Base-by-base conservation (phyloP, 1,140 invertebrate species). In the Drosophila nikananu region DNA sequence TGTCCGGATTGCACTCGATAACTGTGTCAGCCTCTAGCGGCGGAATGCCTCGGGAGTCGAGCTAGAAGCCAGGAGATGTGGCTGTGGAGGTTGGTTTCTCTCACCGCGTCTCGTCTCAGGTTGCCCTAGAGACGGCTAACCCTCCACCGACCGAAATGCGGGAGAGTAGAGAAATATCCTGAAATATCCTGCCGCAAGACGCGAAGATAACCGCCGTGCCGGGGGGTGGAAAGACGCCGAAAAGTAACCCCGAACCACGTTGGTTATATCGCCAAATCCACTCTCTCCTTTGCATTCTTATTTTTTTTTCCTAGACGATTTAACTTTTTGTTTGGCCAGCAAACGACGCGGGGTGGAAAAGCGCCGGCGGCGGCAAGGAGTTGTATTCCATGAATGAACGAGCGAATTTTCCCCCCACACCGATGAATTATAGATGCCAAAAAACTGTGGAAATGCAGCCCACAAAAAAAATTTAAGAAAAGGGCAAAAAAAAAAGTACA, bases 1-100 rank as follows among this genome's bases (percentile, higher is more conserved):
- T 86, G 82, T 79, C 67, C 79, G 91, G 80, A 92, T 90, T 92
- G 84, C 91, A 92, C 84, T 87, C 86, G 79, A 91, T 91, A 92
- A 92, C 91, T 92, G 91, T 92, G 91, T 92, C 91, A 92, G 76
- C 49, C 64, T 72, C 54, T 62, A 80, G 77, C 83, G 55, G 54
- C 64, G 87, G 86, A 91, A 91, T 91, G 71, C 83, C 75, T 67
- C 48, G 39, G 70, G 65, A 82, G 77, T 80, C 77, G 44, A 39
- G 25, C 52, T 23, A 48, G 35, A 59, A 67, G 61, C 64, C 35
- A 27, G n/a, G 54, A 13, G 32, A 12, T 35, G 32, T 32, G 52
- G n/a, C 21, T 55, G 54, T 19, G 17, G 21, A 55, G 54, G 32
- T 55, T 55, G 9, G 8, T 7, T 42, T 39, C 52, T 70, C 52